Conservation (phyloP, 2,797 vertebrate genomes). For the Microctenopoma steveboyesi region DNA sequence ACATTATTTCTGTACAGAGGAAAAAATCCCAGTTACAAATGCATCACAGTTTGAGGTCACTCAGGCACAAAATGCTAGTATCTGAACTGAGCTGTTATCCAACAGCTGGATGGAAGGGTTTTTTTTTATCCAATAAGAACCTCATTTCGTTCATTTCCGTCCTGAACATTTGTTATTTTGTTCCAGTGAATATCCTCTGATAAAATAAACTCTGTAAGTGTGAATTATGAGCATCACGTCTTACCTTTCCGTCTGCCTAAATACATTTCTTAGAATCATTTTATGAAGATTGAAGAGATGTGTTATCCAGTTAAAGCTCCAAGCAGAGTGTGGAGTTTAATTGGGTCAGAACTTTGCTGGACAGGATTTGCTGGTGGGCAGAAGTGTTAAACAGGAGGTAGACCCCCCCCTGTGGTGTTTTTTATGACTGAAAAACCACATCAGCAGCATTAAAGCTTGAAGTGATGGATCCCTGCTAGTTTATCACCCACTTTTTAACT, state of each 20-base stretch:
- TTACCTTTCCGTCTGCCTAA: constrained; percentile 6
- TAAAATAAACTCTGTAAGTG: constrained; percentile 16
- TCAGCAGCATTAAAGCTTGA: constrained; percentile 69
- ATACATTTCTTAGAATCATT: constrained; percentile 8
- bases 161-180: not conserved
- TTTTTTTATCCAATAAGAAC: constrained; percentile 20
- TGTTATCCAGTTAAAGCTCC: constrained; percentile 10
- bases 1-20: constrained; percentile 52
- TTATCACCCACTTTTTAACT: constrained; percentile 58
- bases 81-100: constrained; percentile 14
- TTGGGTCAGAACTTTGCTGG: constrained; percentile 37
- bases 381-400: constrained; percentile 37
- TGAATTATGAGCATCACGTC: not conserved
- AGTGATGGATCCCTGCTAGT: constrained; percentile 52
- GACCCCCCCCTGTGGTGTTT: constrained; percentile 45
- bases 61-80: constrained; percentile 18
- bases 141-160: not conserved
- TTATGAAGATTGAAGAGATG: constrained; percentile 8
- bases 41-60: constrained; percentile 28
- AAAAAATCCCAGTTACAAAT: constrained; percentile 33
- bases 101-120: constrained; percentile 14
- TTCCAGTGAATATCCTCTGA: not conserved
- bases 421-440: constrained; percentile 62
- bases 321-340: constrained; percentile 13
- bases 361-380: constrained; percentile 46